Evolutionary conservation across 2,113 vertebrate species (phyloP).

Genomic region (Rhinichthys klamathensis): DNA sequence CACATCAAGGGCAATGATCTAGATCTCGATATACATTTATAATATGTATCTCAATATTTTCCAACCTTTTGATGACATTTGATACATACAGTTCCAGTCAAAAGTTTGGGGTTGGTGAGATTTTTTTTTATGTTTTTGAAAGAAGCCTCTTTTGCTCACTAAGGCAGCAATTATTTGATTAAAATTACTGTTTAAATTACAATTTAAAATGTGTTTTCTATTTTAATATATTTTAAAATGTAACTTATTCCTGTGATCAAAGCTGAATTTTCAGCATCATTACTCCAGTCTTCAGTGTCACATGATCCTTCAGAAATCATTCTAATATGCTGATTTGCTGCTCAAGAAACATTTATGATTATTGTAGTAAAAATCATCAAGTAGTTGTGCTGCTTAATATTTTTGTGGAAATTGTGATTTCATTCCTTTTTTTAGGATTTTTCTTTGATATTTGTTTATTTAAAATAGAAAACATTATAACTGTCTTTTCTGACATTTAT

Average conservation of each 20-base stretch:
- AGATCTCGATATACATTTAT: neutral
- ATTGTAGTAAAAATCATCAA: neutral
- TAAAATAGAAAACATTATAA: neutral
- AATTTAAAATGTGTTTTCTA: neutral
- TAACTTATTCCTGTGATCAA: no score
- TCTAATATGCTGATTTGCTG: neutral
- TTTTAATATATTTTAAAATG: no score
- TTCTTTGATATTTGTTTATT: neutral
- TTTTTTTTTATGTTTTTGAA: neutral
- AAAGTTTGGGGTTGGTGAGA: neutral
- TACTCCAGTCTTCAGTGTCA: no score
- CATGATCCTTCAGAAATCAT: neutral
- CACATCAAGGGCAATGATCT: neutral
- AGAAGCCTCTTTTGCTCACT: neutral
- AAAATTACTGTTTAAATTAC: neutral
- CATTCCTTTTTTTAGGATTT: neutral
- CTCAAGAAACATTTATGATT: neutral
- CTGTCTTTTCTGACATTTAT: neutral
- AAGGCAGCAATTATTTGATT: neutral
- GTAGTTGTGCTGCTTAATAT: neutral
- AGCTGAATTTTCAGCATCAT: no score
- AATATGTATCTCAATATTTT: no score
- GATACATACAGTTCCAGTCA: neutral
- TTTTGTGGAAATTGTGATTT: neutral
- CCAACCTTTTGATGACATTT: neutral